A percentile compares a stretch with the other conserved stretches of the same genome.
Conservation (phyloP, 1,140 invertebrate genomes). For the Heliconius eleuchia region DNA sequence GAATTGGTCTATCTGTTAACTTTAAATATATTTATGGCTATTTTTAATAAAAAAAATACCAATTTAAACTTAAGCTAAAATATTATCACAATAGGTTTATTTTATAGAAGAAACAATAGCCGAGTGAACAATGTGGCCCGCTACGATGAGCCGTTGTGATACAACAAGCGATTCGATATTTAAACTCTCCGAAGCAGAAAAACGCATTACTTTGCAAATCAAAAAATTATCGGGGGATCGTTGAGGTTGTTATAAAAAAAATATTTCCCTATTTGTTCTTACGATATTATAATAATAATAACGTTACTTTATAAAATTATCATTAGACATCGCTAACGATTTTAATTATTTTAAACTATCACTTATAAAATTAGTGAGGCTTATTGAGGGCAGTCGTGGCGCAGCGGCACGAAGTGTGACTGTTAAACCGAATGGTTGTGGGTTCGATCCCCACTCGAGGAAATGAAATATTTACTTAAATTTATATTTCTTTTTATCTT, state of each 20-base stretch:
- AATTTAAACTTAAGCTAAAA: slow-evolving; percentile 13
- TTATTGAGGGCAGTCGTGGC: too few relatives aligned
- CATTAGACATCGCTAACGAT: background rate
- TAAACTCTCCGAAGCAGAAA: slow-evolving; percentile 35
- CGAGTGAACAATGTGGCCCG: slow-evolving; percentile 41
- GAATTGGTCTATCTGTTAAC: background rate
- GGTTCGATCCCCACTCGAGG: too few relatives aligned
- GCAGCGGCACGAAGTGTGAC: too few relatives aligned
- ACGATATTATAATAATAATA: background rate
- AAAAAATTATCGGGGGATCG: background rate
- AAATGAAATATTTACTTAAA: too few relatives aligned
- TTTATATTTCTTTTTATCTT: too few relatives aligned
- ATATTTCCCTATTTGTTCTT: background rate
- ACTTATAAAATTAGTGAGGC: too few relatives aligned
- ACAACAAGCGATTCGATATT: slow-evolving; percentile 32
- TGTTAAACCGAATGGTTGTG: too few relatives aligned
- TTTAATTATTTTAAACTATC: too few relatives aligned
- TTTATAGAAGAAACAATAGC: slow-evolving; percentile 40
- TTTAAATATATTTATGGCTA: background rate
- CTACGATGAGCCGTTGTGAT: slow-evolving; percentile 39
- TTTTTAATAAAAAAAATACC: background rate
- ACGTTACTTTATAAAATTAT: background rate
- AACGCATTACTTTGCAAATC: slow-evolving; percentile 38
- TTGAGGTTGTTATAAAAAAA: background rate
- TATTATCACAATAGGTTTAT: slow-evolving; percentile 23